phyloP scores from a whole-genome alignment of 2,888 invertebrate genomes.

The Drosophila picticornis region DNA sequence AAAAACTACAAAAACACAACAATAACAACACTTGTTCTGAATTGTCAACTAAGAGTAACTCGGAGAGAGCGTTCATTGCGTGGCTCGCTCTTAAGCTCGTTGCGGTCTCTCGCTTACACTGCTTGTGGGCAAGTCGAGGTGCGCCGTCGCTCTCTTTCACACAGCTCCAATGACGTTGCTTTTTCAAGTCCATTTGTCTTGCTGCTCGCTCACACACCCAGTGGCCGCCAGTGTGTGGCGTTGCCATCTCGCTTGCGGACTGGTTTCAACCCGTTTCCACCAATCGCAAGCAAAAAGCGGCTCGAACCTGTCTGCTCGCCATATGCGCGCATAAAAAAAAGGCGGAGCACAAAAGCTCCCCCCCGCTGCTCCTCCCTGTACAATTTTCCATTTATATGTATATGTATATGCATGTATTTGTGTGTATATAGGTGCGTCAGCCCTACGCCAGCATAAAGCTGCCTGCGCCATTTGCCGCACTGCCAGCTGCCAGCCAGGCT shows the following conservation, averaged over 20 bases:
- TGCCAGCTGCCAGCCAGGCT: constrained; percentile 46
- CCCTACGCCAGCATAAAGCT: constrained; percentile 48
- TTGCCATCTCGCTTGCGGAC: constrained; percentile 67
- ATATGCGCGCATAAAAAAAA: constrained; percentile 64
- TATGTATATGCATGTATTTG: background rate
- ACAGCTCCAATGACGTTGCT: constrained; percentile 40
- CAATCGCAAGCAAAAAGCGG: constrained; percentile 76
- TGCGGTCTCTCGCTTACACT: constrained; percentile 43
- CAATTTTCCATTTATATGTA: background rate
- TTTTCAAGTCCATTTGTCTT: constrained; percentile 32
- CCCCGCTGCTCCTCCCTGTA: constrained; percentile 16
- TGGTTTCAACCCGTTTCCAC: constrained; percentile 63
- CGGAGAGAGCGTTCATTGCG: constrained; percentile 15
- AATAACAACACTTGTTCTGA: constrained; percentile 63
- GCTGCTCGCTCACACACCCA: constrained; percentile 50
- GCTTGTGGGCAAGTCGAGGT: background rate
- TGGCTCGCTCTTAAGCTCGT: constrained; percentile 61
- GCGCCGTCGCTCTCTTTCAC: constrained; percentile 40
- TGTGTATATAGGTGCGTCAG: constrained; percentile 16
- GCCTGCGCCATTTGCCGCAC: constrained; percentile 58
- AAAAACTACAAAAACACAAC: constrained; percentile 13
- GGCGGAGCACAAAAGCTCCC: constrained; percentile 66
- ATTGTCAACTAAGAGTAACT: constrained; percentile 44
- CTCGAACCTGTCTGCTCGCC: constrained; percentile 44
- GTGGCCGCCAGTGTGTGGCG: constrained; percentile 10